These are phyloP conservation scores for Dermochelys coriacea DNA, from an alignment of 2,797 vertebrate species.

Conservation along the genomic window DNA sequence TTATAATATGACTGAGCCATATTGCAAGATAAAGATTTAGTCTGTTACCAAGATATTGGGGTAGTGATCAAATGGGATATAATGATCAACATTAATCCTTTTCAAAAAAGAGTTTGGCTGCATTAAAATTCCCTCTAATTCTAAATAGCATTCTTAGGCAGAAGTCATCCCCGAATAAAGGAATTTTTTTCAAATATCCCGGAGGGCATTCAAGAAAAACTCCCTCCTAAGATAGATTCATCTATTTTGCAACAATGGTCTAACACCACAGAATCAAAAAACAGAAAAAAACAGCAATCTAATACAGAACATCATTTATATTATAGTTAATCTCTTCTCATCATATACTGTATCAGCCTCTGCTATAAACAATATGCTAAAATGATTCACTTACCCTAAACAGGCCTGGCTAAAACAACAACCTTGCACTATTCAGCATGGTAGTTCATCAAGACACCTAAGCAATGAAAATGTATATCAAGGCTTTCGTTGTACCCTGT, in stretches of 20 bases:
- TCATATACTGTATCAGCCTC: background rate
- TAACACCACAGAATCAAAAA: accelerated
- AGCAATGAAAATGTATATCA: accelerated
- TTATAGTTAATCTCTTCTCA: background rate
- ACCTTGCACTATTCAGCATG: background rate
- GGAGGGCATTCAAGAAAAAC: background rate
- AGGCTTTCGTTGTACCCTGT: conserved; percentile 6
- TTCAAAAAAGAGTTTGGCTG: background rate
- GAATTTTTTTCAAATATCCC: background rate
- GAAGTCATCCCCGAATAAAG: background rate
- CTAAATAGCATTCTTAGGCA: background rate
- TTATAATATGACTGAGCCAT: background rate
- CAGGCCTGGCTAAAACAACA: background rate
- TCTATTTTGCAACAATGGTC: background rate
- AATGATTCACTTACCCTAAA: background rate
- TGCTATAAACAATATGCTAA: background rate
- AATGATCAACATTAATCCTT: conserved; percentile 33
- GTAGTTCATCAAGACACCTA: accelerated
- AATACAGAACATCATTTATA: background rate
- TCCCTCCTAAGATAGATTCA: accelerated
- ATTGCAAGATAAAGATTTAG: background rate
- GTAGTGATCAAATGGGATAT: background rate
- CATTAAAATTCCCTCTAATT: background rate
- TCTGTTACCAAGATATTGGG: background rate
- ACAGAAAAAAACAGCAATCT: background rate